phyloP scores from a whole-genome alignment of 2,888 invertebrate species.

The Mythimna pallens region DNA sequence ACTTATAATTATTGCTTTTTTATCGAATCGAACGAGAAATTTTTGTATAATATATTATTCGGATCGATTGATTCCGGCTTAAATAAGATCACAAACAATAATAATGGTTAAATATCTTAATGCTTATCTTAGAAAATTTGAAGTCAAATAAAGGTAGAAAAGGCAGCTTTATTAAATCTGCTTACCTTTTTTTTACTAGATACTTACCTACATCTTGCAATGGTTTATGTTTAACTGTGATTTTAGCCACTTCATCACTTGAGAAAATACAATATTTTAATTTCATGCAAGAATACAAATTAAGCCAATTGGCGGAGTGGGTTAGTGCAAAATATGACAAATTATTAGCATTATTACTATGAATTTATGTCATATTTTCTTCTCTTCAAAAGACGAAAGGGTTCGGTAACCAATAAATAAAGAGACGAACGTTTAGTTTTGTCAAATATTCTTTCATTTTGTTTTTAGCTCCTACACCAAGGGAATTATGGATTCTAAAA shows the following conservation, averaged over 20 bases:
- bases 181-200: too few species aligned
- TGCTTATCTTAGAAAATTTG: neutral
- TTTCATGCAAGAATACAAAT: too few species aligned
- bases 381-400: neutral
- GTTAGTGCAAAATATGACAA: too few species aligned
- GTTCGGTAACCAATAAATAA: neutral
- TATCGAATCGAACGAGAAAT: neutral
- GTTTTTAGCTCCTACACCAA: conserved; percentile 65
- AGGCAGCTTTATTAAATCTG: neutral
- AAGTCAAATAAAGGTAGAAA: neutral
- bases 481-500: conserved; percentile 89
- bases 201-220: neutral
- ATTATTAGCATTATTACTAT: too few species aligned
- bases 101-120: neutral
- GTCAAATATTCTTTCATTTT: neutral
- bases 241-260: too few species aligned
- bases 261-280: too few species aligned
- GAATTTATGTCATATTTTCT: too few species aligned
- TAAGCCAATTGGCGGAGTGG: too few species aligned
- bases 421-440: neutral
- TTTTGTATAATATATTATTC: neutral
- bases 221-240: too few species aligned
- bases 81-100: neutral
- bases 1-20: neutral
- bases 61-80: neutral